Evolutionary conservation across 2,113 vertebrate genomes (phyloP).

Genomic region (Rattus rattus): DNA sequence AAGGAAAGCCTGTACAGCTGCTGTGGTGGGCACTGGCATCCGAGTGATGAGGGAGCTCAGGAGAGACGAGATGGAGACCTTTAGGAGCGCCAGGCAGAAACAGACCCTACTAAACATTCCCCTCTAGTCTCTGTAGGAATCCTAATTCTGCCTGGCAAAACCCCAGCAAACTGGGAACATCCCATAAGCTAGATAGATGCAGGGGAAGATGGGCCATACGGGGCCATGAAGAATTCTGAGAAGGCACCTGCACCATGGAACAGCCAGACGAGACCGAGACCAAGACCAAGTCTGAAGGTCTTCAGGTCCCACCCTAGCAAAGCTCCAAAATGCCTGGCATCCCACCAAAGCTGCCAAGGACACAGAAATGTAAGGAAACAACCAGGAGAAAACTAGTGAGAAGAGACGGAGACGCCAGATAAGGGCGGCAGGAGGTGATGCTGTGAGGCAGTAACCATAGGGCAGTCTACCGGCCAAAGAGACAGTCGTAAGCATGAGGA

Average conservation of each 20-base stretch:
- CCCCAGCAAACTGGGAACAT: neutral
- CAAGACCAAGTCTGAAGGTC: neutral
- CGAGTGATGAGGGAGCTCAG: no score
- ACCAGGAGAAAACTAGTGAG: neutral
- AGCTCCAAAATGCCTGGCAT: neutral
- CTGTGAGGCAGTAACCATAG: neutral
- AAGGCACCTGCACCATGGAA: neutral
- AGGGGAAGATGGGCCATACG: fast-evolving
- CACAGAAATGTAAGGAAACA: neutral
- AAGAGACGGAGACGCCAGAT: neutral
- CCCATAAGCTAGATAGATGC: neutral
- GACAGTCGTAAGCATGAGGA: neutral
- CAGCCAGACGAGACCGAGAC: neutral
- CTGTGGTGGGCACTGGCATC: no score
- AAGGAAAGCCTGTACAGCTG: fast-evolving
- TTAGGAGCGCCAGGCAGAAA: neutral
- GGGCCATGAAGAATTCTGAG: neutral
- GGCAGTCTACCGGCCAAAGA: neutral
- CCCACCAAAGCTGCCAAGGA: neutral
- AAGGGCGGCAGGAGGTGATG: neutral
- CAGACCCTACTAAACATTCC: neutral
- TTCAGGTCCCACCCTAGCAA: neutral
- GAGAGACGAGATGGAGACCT: neutral
- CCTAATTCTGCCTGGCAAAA: neutral
- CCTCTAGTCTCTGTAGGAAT: neutral